phyloP scores from a whole-genome alignment of 2,888 invertebrate genomes.

The Tipula vernalis region DNA sequence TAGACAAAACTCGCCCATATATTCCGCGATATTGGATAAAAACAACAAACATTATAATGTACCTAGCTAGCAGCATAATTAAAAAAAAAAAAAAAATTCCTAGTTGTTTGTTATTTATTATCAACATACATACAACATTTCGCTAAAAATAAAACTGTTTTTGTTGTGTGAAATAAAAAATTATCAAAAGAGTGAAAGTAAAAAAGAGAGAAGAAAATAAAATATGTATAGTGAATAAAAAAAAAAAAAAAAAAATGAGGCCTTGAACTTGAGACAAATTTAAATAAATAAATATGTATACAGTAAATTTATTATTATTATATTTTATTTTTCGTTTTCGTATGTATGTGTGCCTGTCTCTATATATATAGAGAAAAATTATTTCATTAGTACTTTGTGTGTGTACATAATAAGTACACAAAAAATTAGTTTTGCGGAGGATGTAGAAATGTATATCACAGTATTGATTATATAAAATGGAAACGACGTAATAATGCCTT shows the following conservation, averaged over 20 bases:
- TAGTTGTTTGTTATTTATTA: conserved; percentile 4
- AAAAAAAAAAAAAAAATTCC: background rate
- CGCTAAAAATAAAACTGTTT: background rate
- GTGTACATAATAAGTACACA: background rate
- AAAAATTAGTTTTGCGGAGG: background rate
- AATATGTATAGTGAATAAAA: no score
- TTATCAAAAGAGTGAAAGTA: conserved; percentile 8
- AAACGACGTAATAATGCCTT: background rate
- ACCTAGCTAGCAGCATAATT: background rate
- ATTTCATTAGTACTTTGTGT: background rate
- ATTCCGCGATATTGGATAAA: background rate
- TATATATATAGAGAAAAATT: background rate
- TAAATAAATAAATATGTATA: background rate
- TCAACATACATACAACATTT: background rate
- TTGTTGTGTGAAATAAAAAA: conserved; percentile 6
- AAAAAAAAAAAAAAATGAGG: conserved; percentile 25
- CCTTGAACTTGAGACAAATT: conserved; percentile 38
- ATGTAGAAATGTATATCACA: background rate
- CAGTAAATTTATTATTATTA: background rate
- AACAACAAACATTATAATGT: background rate
- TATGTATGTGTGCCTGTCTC: background rate
- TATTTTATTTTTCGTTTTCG: background rate
- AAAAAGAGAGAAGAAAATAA: background rate
- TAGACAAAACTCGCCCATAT: background rate
- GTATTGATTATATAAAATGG: conserved; percentile 4